Percentiles rank a stretch among this genome's conserved stretches.
These are phyloP conservation scores for Dipodomys merriami DNA, from an alignment of 2,113 vertebrate genomes.

Conservation along the genomic window DNA sequence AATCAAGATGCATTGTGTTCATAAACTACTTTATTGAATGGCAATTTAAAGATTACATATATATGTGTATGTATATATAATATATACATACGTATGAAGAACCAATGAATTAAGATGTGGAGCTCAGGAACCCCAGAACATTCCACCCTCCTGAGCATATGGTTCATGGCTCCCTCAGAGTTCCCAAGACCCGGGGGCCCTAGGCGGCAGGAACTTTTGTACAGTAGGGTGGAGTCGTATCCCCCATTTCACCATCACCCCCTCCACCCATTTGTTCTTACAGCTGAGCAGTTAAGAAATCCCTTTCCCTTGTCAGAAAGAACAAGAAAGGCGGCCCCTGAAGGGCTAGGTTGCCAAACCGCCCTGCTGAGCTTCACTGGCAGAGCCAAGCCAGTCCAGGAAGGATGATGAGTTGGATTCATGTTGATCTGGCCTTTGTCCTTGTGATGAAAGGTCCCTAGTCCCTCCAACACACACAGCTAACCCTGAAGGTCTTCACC, in stretches of 20 bases:
- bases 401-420: not conserved
- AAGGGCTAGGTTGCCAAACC: constrained; percentile 18
- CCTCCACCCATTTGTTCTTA: constrained; percentile 25
- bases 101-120: not conserved
- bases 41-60: too few relatives aligned
- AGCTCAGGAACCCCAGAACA: not conserved
- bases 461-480: not conserved
- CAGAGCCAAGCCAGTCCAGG: constrained; percentile 12
- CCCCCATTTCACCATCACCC: constrained; percentile 10
- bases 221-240: not conserved
- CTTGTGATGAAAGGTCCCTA: constrained; percentile 11
- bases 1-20: too few relatives aligned
- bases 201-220: not conserved
- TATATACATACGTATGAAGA: not conserved
- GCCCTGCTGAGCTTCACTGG: not conserved
- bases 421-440: not conserved
- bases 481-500: not conserved
- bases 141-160: not conserved
- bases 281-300: constrained; percentile 57
- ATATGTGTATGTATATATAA: too few relatives aligned
- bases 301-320: constrained; percentile 22
- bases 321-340: constrained; percentile 23
- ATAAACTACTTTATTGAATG: too few relatives aligned
- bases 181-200: not conserved
- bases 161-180: not conserved